Conservation (phyloP, 1,140 invertebrate genomes). For the Atta colombica region DNA sequence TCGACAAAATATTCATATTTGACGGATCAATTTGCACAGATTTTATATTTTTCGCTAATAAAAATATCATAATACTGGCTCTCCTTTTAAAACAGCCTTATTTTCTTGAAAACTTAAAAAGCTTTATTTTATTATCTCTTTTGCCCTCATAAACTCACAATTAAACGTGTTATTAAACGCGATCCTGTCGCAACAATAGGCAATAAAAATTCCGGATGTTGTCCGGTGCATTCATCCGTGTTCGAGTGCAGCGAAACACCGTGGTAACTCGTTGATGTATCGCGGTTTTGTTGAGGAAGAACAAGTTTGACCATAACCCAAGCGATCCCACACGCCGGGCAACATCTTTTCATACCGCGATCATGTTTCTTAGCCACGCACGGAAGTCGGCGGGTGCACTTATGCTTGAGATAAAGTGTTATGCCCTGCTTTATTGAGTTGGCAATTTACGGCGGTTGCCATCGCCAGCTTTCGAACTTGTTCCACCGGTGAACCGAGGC, state of each 20-base stretch:
- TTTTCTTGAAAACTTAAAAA: background rate
- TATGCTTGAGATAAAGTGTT: slow-evolving; percentile 76
- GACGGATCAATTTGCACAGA: background rate
- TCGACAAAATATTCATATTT: background rate
- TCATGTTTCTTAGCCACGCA: slow-evolving; percentile 51
- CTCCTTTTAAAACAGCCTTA: background rate
- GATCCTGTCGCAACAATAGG: background rate
- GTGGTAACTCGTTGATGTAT: slow-evolving; percentile 48
- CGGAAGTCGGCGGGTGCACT: slow-evolving; percentile 63
- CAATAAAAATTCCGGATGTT: slow-evolving; percentile 26
- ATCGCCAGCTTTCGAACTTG: slow-evolving; percentile 44
- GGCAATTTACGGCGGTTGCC: slow-evolving; percentile 69
- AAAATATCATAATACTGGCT: background rate
- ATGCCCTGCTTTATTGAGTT: slow-evolving; percentile 74
- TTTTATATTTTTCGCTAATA: background rate
- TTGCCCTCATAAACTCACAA: slow-evolving; percentile 28
- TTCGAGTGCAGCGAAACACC: slow-evolving; percentile 37
- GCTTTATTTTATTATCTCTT: background rate
- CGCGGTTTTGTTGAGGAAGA: slow-evolving; percentile 46
- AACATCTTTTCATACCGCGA: slow-evolving; percentile 60
- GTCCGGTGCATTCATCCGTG: background rate
- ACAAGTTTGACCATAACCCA: slow-evolving; percentile 59
- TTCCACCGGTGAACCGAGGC: background rate
- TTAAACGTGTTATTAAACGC: slow-evolving; percentile 43
- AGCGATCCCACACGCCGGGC: slow-evolving; percentile 22